These are phyloP conservation scores for Triplophysa siluroides DNA, from an alignment of 2,113 vertebrate genomes.

Conservation along the genomic window DNA sequence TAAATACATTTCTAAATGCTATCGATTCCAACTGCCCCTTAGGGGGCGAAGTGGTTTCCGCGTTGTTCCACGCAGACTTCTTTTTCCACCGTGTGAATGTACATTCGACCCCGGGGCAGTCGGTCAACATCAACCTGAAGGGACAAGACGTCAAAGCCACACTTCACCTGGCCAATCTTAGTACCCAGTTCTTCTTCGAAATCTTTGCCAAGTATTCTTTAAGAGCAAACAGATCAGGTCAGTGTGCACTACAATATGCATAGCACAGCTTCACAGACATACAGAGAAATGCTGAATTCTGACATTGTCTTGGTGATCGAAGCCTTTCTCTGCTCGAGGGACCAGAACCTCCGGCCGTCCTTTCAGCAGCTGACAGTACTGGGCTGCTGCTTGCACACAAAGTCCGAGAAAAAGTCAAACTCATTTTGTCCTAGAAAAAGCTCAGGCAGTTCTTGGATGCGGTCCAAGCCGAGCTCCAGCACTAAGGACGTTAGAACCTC, in stretches of 20 bases:
- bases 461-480: conserved; percentile 90
- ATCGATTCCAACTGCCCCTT: conserved; percentile 58
- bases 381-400: conserved; percentile 90
- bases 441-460: conserved; percentile 92
- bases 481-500: conserved; percentile 93
- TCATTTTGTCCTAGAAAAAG: conserved; percentile 96
- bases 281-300: conserved; percentile 19
- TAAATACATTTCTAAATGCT: conserved; percentile 67
- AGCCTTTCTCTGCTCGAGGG: conserved; percentile 49
- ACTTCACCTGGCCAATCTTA: conserved; percentile 15
- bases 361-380: conserved; percentile 92
- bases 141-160: conserved; percentile 20
- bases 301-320: conserved; percentile 25
- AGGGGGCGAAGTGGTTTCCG: conserved; percentile 56
- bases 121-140: conserved; percentile 24
- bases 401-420: conserved; percentile 95
- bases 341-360: conserved; percentile 38
- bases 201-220: conserved; percentile 3
- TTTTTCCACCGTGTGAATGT: conserved; percentile 53
- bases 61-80: conserved; percentile 49
- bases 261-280: conserved; percentile 46
- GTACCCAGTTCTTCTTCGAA: conserved; percentile 15
- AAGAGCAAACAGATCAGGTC: conserved; percentile 38
- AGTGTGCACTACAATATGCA: conserved; percentile 39
- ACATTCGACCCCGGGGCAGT: conserved; percentile 56